These are phyloP conservation scores for Brachyrhaphis roseni DNA, from an alignment of 2,797 vertebrate species.

Conservation along the genomic window DNA sequence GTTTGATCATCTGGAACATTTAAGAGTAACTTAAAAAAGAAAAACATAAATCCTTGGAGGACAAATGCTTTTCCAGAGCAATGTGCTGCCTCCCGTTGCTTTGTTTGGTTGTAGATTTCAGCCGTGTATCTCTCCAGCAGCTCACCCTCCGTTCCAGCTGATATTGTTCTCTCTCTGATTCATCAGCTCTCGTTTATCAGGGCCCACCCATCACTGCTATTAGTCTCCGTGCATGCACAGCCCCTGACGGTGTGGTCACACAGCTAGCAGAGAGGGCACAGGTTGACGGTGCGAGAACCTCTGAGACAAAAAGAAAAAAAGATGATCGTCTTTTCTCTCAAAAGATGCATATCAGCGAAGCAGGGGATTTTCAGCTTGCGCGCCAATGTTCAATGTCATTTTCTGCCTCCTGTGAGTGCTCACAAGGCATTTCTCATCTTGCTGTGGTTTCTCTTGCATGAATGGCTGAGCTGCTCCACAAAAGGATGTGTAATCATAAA, in stretches of 20 bases:
- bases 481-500: constrained; percentile 64
- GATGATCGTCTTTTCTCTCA: constrained; percentile 60
- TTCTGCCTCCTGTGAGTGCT: constrained; percentile 38
- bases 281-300: neutral
- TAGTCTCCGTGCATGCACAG: constrained; percentile 58
- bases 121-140: constrained; percentile 52
- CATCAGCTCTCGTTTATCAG: constrained; percentile 72
- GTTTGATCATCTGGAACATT: neutral
- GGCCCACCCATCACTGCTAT: constrained; percentile 48
- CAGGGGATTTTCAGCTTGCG: constrained; percentile 61
- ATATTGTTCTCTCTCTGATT: constrained; percentile 74
- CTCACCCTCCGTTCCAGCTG: constrained; percentile 63
- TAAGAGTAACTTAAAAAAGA: neutral
- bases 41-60: neutral
- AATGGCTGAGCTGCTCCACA: constrained; percentile 64
- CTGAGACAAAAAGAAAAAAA: constrained; percentile 12
- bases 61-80: neutral
- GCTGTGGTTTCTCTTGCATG: constrained; percentile 57
- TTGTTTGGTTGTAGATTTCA: constrained; percentile 46
- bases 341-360: constrained; percentile 66
- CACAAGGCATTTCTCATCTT: constrained; percentile 61
- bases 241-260: constrained; percentile 52
- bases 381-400: constrained; percentile 67
- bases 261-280: neutral
- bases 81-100: constrained; percentile 17